phyloP scores from a whole-genome alignment of 2,113 vertebrate species.

The Oxyura jamaicensis region DNA sequence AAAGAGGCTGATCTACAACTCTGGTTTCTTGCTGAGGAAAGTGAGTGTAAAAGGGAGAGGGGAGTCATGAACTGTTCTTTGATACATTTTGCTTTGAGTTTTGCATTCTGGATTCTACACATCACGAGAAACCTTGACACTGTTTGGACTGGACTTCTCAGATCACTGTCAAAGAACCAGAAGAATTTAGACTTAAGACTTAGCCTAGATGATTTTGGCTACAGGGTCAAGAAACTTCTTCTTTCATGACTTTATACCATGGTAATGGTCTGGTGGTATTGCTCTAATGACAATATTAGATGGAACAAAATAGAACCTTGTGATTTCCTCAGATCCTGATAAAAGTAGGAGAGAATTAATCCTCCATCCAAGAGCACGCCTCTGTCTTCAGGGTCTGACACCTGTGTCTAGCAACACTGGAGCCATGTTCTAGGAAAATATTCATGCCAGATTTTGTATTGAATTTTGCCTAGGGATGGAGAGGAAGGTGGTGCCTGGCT shows the following conservation, averaged over 20 bases:
- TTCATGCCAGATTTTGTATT: accelerated
- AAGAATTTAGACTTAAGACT: background rate
- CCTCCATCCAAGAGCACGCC: background rate
- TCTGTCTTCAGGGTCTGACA: background rate
- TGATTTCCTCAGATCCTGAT: background rate
- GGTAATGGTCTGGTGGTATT: background rate
- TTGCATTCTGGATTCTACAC: background rate
- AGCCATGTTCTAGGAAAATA: background rate
- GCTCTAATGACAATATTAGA: background rate
- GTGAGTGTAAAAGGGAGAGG: background rate
- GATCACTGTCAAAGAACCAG: accelerated
- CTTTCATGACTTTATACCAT: background rate
- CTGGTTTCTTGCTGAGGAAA: background rate
- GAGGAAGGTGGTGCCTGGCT: background rate
- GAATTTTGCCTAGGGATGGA: background rate
- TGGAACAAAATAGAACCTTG: background rate
- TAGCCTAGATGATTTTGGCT: background rate
- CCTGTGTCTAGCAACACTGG: background rate
- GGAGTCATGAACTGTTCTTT: background rate
- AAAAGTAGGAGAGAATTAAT: background rate
- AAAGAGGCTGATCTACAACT: background rate
- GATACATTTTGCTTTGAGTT: background rate
- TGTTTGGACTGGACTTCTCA: background rate
- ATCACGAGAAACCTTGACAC: background rate
- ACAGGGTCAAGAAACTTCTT: background rate